phyloP scores from a whole-genome alignment of 2,797 vertebrate genomes.

The Enteromius viviparus region DNA sequence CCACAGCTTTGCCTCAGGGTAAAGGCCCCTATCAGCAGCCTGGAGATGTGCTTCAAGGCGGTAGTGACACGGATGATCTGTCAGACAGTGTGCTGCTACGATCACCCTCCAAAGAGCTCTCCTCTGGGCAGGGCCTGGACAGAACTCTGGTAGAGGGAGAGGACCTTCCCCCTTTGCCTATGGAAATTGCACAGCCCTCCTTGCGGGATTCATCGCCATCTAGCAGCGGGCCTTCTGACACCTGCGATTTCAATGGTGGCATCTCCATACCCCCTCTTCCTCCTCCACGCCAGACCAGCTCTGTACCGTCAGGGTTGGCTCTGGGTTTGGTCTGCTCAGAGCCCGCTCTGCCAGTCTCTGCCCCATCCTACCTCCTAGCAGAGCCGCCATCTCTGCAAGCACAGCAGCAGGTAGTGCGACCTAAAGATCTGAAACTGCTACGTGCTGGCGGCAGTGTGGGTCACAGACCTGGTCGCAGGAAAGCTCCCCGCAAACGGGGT shows the following conservation, averaged over 20 bases:
- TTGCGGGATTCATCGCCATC: slow-evolving; percentile 80
- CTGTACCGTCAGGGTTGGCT: slow-evolving; percentile 79
- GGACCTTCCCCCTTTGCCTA: slow-evolving; percentile 66
- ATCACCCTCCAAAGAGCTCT: slow-evolving; percentile 82
- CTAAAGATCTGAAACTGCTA: slow-evolving; percentile 88
- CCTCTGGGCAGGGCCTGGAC: slow-evolving; percentile 78
- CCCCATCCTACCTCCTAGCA: slow-evolving; percentile 76
- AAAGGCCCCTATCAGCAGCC: slow-evolving; percentile 50
- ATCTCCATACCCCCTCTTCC: slow-evolving; percentile 76
- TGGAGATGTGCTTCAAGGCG: slow-evolving; percentile 68
- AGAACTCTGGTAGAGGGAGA: slow-evolving; percentile 82
- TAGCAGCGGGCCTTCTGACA: slow-evolving; percentile 78
- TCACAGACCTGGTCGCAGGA: slow-evolving; percentile 81
- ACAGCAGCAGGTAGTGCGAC: slow-evolving; percentile 88
- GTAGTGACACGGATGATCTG: slow-evolving; percentile 84
- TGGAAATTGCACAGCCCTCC: slow-evolving; percentile 69
- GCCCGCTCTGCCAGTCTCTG: slow-evolving; percentile 79
- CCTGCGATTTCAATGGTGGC: slow-evolving; percentile 73
- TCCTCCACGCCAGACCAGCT: slow-evolving; percentile 79
- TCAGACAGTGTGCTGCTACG: slow-evolving; percentile 83
- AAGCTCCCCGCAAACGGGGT: slow-evolving; percentile 79
- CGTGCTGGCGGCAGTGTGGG: slow-evolving; percentile 76
- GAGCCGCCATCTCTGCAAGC: slow-evolving; percentile 76
- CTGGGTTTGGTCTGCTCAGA: slow-evolving; percentile 80
- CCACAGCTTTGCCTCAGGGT: slow-evolving; percentile 61